These are phyloP conservation scores for Artibeus lituratus DNA, from an alignment of 2,797 vertebrate genomes.

Conservation along the genomic window DNA sequence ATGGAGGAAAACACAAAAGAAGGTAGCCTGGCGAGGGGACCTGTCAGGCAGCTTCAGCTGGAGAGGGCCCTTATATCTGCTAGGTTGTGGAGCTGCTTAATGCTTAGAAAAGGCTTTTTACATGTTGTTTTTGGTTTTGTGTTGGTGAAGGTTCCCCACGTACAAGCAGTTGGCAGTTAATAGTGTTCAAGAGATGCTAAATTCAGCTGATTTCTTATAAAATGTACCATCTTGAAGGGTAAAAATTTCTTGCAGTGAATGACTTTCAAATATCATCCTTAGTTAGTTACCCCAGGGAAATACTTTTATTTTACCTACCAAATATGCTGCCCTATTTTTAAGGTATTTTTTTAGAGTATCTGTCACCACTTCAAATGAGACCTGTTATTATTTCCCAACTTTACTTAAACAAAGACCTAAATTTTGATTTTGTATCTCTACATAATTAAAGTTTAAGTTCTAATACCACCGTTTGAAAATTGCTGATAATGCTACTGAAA, in stretches of 20 bases:
- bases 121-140: constrained; percentile 5
- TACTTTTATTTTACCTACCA: constrained; percentile 52
- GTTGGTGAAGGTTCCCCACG: not conserved
- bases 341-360: constrained; percentile 4
- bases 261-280: constrained; percentile 47
- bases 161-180: not conserved
- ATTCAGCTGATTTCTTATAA: not conserved
- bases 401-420: constrained; percentile 30
- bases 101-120: not conserved
- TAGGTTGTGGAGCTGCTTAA: not conserved
- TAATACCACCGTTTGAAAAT: constrained; percentile 23
- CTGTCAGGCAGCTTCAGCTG: not conserved
- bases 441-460: constrained; percentile 72
- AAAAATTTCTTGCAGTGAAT: constrained; percentile 25
- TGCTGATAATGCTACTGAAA: constrained; percentile 54
- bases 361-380: constrained; percentile 61
- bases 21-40: not conserved
- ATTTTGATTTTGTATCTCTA: constrained; percentile 70
- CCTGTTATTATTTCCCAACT: constrained; percentile 11
- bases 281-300: not conserved
- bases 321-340: constrained; percentile 48
- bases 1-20: not conserved
- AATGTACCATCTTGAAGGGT: not conserved
- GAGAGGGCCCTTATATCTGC: not conserved
- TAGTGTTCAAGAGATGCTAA: not conserved